Evolutionary conservation across 2,888 invertebrate genomes (phyloP).

Genomic region (Protophormia terraenovae): DNA sequence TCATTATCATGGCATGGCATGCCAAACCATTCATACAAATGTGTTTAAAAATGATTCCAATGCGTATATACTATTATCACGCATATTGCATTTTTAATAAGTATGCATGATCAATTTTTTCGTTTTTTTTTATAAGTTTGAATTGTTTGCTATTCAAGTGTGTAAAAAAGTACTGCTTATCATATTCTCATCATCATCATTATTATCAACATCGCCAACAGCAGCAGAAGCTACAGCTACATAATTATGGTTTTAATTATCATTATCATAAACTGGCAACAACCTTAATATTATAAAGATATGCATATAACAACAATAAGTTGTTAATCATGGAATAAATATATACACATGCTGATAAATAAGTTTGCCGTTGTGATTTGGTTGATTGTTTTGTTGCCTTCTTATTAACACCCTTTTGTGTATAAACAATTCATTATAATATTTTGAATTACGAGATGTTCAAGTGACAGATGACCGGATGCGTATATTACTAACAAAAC

Average conservation of each 20-base stretch:
- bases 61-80: slow-evolving; percentile 59
- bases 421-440: neutral
- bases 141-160: neutral
- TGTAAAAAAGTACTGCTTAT: slow-evolving; percentile 29
- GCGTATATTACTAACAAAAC: neutral
- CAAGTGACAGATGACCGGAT: neutral
- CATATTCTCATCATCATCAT: slow-evolving; percentile 26
- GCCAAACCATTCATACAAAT: slow-evolving; percentile 20
- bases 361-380: neutral
- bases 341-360: slow-evolving; percentile 13
- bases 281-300: neutral
- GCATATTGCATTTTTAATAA: slow-evolving; percentile 62
- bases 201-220: too few relatives aligned
- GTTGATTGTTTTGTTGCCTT: neutral
- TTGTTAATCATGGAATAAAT: slow-evolving; percentile 40
- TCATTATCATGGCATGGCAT: slow-evolving; percentile 13
- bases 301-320: slow-evolving; percentile 8
- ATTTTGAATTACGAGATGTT: neutral
- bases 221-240: too few relatives aligned
- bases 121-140: neutral
- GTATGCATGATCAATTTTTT: neutral
- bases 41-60: slow-evolving; percentile 42
- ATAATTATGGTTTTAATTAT: slow-evolving; percentile 30
- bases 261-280: slow-evolving; percentile 22
- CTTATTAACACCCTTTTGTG: neutral